These are phyloP conservation scores for Erpobdella octoculata DNA, from an alignment of 2,888 invertebrate genomes.

Conservation along the genomic window DNA sequence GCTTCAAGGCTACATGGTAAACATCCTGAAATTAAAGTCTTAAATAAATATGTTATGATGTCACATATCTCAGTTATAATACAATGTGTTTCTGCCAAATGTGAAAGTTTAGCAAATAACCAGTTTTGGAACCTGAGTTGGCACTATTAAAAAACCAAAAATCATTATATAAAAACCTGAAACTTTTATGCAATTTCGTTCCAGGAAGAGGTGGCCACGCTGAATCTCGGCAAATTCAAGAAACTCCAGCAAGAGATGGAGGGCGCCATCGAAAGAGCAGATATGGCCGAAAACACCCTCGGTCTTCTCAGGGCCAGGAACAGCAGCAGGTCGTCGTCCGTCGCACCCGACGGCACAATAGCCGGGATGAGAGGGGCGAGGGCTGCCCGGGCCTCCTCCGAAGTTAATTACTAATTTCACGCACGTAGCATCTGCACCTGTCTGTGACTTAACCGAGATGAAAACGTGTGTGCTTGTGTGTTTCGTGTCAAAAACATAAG, in stretches of 20 bases:
- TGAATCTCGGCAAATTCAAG: constrained; percentile 30
- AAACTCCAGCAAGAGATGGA: constrained; percentile 33
- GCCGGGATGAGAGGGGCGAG: constrained; percentile 21
- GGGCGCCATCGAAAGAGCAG: constrained; percentile 25
- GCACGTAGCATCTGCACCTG: background rate
- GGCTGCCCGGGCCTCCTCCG: constrained; percentile 26
- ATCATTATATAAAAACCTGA: background rate
- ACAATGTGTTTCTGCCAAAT: too few relatives aligned
- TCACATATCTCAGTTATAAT: too few relatives aligned
- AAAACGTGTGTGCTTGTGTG: constrained; percentile 2
- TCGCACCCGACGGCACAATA: constrained; percentile 21
- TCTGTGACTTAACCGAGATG: background rate
- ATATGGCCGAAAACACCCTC: constrained; percentile 26
- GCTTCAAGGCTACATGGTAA: too few relatives aligned
- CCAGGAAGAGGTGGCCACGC: constrained; percentile 29
- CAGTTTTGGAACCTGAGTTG: background rate
- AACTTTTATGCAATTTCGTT: background rate
- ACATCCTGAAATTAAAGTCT: too few relatives aligned
- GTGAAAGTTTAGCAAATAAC: too few relatives aligned
- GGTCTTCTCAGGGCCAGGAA: constrained; percentile 30
- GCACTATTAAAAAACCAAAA: background rate
- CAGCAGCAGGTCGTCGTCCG: constrained; percentile 29
- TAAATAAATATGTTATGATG: too few relatives aligned
- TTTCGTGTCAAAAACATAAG: background rate
- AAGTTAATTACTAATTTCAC: constrained; percentile 23